Conservation (phyloP, 2,888 invertebrate species). For the Venustoraphidia nigricollis region DNA sequence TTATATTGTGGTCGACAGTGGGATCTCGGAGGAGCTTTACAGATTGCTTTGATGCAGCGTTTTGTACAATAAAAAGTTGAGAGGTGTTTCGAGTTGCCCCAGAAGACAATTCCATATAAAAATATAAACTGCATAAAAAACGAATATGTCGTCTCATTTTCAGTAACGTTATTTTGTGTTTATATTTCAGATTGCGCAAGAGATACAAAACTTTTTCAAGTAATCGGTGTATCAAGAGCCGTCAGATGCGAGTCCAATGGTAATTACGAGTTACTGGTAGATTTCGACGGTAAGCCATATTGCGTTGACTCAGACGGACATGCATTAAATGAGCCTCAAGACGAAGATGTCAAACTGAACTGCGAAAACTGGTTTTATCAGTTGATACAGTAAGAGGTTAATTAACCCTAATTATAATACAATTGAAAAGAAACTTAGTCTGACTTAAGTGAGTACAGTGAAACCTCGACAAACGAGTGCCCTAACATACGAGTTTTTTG, state of each 20-base stretch:
- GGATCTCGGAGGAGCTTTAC: no score
- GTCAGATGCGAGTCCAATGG: constrained; percentile 37
- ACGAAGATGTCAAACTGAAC: not conserved
- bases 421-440: no score
- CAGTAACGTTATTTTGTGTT: not conserved
- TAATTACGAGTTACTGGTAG: constrained; percentile 40
- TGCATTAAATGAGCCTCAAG: constrained; percentile 12
- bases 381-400: no score
- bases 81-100: no score
- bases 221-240: constrained; percentile 30
- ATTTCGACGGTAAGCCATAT: constrained; percentile 28
- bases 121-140: not conserved
- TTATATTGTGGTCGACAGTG: no score
- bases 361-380: constrained; percentile 3
- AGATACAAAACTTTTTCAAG: constrained; percentile 35
- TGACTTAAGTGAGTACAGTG: no score
- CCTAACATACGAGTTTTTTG: no score
- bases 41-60: no score
- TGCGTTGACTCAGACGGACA: constrained; percentile 48
- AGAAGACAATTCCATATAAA: no score
- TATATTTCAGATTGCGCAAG: constrained; percentile 42
- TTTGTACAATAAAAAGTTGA: no score
- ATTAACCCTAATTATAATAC: no score
- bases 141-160: not conserved
- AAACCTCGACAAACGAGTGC: no score